Percentiles rank a stretch among this genome's conserved stretches.
These are phyloP conservation scores for Brachypterus glaber DNA, from an alignment of 2,888 invertebrate genomes.

Conservation along the genomic window DNA sequence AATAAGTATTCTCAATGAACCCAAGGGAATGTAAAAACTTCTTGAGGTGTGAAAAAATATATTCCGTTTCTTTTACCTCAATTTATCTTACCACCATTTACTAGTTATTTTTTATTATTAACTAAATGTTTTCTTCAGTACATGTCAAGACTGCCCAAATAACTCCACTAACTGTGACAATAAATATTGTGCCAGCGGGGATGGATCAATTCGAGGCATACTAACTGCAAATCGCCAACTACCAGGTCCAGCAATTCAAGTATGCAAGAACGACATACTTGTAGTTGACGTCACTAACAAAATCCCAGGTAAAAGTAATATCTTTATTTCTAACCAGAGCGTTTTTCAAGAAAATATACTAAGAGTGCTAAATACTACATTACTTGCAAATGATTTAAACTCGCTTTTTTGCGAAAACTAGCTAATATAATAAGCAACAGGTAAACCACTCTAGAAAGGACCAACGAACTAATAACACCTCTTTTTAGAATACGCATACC, in stretches of 20 bases:
- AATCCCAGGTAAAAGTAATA: slow-evolving; percentile 56
- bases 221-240: slow-evolving; percentile 58
- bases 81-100: slow-evolving; percentile 1
- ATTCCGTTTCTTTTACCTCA: not conserved
- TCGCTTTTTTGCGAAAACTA: too few species aligned
- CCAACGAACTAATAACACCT: too few species aligned
- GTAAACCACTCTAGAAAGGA: too few species aligned
- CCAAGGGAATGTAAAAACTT: too few species aligned
- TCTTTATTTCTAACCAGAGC: too few species aligned
- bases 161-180: slow-evolving; percentile 52
- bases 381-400: too few species aligned
- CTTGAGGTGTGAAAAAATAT: not conserved
- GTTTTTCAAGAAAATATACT: too few species aligned
- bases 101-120: not conserved
- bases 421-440: too few species aligned
- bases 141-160: slow-evolving; percentile 57
- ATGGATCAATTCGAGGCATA: slow-evolving; percentile 54
- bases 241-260: slow-evolving; percentile 54
- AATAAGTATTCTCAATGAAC: too few species aligned
- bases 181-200: slow-evolving; percentile 55
- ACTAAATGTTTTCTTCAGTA: slow-evolving; percentile 40
- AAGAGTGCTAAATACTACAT: too few species aligned
- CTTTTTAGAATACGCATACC: too few species aligned
- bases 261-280: slow-evolving; percentile 63
- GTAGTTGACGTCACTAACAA: slow-evolving; percentile 64